Evolutionary conservation across 64 coral and sea anemone genomes (phyloP).

Genomic region (Montipora efflorescens): DNA sequence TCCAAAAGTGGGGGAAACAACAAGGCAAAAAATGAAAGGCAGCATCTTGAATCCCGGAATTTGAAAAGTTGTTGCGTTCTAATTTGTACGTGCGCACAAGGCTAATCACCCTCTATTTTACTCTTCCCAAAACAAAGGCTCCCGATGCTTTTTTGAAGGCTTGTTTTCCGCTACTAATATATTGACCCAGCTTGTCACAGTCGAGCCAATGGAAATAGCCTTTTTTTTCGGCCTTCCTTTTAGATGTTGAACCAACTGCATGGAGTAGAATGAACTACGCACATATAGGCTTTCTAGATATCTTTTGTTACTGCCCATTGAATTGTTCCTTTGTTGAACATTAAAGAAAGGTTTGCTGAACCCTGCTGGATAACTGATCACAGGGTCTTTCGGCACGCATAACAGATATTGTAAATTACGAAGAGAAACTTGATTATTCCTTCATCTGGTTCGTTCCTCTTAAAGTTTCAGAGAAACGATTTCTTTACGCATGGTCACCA

Average conservation of each 20-base stretch:
- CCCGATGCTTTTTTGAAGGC: too few relatives aligned
- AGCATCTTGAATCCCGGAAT: neutral
- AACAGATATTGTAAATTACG: too few relatives aligned
- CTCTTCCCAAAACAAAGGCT: too few relatives aligned
- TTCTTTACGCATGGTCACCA: too few relatives aligned
- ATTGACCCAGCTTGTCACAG: neutral
- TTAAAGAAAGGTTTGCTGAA: too few relatives aligned
- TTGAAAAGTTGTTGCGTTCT: too few relatives aligned
- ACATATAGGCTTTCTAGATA: too few relatives aligned
- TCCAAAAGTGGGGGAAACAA: neutral
- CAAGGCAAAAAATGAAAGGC: neutral
- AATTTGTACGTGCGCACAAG: too few relatives aligned
- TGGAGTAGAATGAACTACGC: neutral
- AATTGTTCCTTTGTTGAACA: neutral
- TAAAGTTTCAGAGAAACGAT: too few relatives aligned
- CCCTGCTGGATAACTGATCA: neutral
- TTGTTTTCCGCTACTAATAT: neutral
- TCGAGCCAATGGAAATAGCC: neutral
- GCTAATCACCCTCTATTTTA: too few relatives aligned
- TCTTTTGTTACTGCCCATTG: neutral
- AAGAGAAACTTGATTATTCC: too few relatives aligned
- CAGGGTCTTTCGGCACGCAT: neutral
- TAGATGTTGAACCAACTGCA: conserved; percentile 12
- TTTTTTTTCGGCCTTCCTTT: neutral
- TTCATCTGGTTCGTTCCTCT: too few relatives aligned